A percentile compares a stretch with the other conserved stretches of the same genome.
Evolutionary conservation across 92 coral and sea anemone genomes (phyloP).

Genomic region (Metridium senile): DNA sequence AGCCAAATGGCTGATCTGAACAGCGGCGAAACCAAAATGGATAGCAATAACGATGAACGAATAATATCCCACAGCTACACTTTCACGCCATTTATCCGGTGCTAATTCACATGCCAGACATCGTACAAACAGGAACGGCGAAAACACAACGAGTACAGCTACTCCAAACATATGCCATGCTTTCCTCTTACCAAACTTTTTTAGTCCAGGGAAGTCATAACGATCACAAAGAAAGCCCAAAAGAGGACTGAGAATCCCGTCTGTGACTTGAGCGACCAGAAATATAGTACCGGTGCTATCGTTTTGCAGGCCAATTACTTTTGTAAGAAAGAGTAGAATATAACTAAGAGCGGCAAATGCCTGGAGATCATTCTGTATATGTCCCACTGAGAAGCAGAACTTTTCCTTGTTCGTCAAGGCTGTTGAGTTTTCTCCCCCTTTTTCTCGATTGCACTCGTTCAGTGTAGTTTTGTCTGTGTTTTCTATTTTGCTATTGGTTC

Average conservation of each 20-base stretch:
- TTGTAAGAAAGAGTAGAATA: constrained; percentile 45
- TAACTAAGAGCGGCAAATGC: constrained; percentile 46
- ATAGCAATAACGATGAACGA: constrained; percentile 8
- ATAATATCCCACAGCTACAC: constrained; percentile 33
- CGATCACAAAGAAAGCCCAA: constrained; percentile 58
- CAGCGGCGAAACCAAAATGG: constrained; percentile 40
- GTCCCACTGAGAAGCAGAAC: constrained; percentile 58
- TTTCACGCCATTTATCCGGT: constrained; percentile 5
- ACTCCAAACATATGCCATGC: constrained; percentile 66
- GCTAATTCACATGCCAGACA: constrained; percentile 51
- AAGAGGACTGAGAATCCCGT: constrained; percentile 41
- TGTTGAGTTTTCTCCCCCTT: not conserved
- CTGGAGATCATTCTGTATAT: constrained; percentile 57
- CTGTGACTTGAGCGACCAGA: constrained; percentile 51
- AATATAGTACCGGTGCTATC: constrained; percentile 45
- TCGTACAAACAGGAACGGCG: constrained; percentile 48
- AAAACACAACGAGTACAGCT: constrained; percentile 24
- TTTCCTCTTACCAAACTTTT: constrained; percentile 58
- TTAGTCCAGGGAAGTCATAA: constrained; percentile 39
- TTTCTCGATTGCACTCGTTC: too few relatives aligned
- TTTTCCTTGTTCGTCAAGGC: constrained; percentile 24
- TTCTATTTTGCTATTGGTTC: not conserved
- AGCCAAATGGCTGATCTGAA: constrained; percentile 61
- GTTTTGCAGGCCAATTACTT: constrained; percentile 53
- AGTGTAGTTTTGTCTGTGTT: too few relatives aligned